Evolutionary conservation across 2,888 invertebrate genomes (phyloP).

Genomic region (Gnatocerus cornutus): DNA sequence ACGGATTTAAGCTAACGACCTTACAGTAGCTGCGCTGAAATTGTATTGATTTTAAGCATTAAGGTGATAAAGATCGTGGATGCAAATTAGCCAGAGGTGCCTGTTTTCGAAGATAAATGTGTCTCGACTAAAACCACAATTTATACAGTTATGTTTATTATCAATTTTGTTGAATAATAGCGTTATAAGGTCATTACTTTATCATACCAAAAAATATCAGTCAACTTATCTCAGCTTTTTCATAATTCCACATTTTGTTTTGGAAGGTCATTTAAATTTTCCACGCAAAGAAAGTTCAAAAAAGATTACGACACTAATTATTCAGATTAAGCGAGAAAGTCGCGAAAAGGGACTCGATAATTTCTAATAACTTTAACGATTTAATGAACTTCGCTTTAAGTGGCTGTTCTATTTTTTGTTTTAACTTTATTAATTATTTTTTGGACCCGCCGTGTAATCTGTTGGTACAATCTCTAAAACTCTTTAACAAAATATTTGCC

Average conservation of each 20-base stretch:
- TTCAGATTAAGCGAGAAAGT: too few species aligned
- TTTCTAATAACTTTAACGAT: too few species aligned
- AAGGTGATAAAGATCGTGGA: constrained; percentile 16
- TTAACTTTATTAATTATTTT: too few species aligned
- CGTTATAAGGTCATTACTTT: constrained; percentile 2
- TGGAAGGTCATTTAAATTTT: constrained; percentile 2
- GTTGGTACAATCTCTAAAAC: too few species aligned
- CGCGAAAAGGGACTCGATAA: too few species aligned
- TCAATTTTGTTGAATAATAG: constrained; percentile 3
- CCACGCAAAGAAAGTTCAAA: neutral
- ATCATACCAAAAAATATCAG: neutral
- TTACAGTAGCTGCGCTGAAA: neutral
- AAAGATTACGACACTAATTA: too few species aligned
- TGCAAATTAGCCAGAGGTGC: constrained; percentile 3
- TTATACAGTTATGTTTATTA: neutral
- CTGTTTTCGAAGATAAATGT: constrained; percentile 17
- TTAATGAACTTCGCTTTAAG: too few species aligned
- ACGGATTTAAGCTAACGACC: constrained; percentile 21
- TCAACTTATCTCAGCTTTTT: neutral
- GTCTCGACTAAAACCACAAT: neutral
- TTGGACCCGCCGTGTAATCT: too few species aligned
- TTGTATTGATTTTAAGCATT: constrained; percentile 13
- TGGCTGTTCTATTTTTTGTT: too few species aligned
- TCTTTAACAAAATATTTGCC: too few species aligned
- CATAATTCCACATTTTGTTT: neutral